A percentile compares a stretch with the other conserved stretches of the same genome.
Conservation (phyloP, 2,113 vertebrate genomes). For the Beaufortia kweichowensis region DNA sequence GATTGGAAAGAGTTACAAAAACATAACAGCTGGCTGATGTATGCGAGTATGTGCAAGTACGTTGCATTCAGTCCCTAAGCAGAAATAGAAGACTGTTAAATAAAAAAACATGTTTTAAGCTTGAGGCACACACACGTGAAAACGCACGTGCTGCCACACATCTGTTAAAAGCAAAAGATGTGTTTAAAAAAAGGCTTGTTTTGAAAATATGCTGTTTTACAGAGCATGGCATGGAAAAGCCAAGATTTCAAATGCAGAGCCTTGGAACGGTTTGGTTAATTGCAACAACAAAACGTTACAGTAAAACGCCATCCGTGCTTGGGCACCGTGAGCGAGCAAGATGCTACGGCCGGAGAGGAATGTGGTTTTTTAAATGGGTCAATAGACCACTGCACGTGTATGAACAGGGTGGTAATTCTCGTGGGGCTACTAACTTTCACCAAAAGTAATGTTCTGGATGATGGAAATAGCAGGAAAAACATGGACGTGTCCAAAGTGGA, state of each 20-base stretch:
- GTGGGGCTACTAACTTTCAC: constrained; percentile 48
- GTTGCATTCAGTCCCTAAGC: constrained; percentile 56
- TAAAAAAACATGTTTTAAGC: constrained; percentile 53
- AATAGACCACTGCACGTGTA: constrained; percentile 73
- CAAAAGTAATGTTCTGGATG: constrained; percentile 61
- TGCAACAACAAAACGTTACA: constrained; percentile 56
- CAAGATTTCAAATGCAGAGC: constrained; percentile 61
- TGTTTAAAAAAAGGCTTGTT: constrained; percentile 36
- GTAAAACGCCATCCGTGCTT: constrained; percentile 53
- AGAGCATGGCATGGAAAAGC: constrained; percentile 54
- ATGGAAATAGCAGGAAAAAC: constrained; percentile 71
- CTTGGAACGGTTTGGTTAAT: constrained; percentile 60
- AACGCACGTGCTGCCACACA: constrained; percentile 63
- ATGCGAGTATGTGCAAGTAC: background rate
- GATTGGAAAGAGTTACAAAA: constrained; percentile 60
- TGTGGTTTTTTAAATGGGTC: constrained; percentile 71
- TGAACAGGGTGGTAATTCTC: constrained; percentile 49
- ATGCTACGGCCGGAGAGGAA: constrained; percentile 53
- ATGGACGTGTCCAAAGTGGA: constrained; percentile 58
- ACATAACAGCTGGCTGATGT: constrained; percentile 57
- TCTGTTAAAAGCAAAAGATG: constrained; percentile 53
- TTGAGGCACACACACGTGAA: constrained; percentile 58
- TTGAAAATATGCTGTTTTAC: constrained; percentile 67
- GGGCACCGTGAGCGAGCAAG: constrained; percentile 41
- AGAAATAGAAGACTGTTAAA: constrained; percentile 54